Conservation (phyloP, 2,888 invertebrate species). For the Drosophila mercatorum region DNA sequence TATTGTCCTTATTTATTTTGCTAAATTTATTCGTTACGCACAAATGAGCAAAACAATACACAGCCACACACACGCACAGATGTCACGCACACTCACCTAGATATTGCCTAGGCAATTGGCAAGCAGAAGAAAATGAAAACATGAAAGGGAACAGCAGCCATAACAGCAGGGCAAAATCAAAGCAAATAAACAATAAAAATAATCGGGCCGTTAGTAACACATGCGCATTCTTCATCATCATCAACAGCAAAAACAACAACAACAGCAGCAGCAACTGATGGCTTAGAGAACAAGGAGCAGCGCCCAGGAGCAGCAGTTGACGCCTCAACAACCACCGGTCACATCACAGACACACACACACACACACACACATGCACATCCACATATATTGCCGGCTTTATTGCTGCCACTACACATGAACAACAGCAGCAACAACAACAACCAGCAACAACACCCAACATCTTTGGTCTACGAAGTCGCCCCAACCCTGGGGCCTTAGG, state of each 20-base stretch:
- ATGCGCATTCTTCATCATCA: slow-evolving; percentile 76
- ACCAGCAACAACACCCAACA: slow-evolving; percentile 30
- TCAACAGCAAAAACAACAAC: slow-evolving; percentile 38
- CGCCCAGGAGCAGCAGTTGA: slow-evolving; percentile 29
- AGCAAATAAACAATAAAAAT: slow-evolving; percentile 80
- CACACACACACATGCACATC: neutral
- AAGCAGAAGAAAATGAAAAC: slow-evolving; percentile 61
- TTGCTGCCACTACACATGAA: slow-evolving; percentile 59
- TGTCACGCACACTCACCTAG: slow-evolving; percentile 9
- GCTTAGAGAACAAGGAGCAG: slow-evolving; percentile 10
- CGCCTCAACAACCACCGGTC: slow-evolving; percentile 52
- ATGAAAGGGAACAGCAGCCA: slow-evolving; percentile 61
- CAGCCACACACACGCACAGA: slow-evolving; percentile 21
- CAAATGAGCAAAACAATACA: slow-evolving; percentile 70
- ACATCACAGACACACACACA: slow-evolving; percentile 31
- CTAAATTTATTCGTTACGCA: slow-evolving; percentile 81
- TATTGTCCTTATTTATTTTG: slow-evolving; percentile 81
- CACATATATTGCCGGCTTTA: slow-evolving; percentile 50
- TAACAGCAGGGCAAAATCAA: slow-evolving; percentile 62
- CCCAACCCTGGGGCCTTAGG: slow-evolving; percentile 33
- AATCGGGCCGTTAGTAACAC: slow-evolving; percentile 77
- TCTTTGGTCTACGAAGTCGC: slow-evolving; percentile 43
- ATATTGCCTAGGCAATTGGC: slow-evolving; percentile 29
- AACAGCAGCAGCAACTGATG: slow-evolving; percentile 2
- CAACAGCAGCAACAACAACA: slow-evolving; percentile 25